phyloP scores from a whole-genome alignment of 2,113 vertebrate species.

The Lophochroa leadbeateri region DNA sequence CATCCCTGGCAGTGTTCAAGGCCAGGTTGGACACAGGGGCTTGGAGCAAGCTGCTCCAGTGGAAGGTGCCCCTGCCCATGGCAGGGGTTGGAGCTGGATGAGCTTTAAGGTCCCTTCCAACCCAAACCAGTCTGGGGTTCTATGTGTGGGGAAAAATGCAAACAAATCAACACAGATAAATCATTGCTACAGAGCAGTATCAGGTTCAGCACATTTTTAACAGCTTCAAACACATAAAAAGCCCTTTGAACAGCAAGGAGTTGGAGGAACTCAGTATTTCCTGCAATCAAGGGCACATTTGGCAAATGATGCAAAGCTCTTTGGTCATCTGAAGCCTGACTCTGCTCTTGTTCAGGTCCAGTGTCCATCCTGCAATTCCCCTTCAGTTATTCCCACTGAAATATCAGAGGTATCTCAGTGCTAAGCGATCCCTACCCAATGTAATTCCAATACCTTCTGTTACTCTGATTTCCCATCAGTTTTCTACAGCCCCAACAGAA shows the following conservation, averaged over 20 bases:
- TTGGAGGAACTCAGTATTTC: neutral
- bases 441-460: fast-evolving
- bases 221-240: neutral
- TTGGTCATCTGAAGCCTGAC: neutral
- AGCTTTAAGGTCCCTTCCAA: neutral
- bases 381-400: neutral
- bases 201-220: neutral
- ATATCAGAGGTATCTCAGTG: neutral
- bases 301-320: neutral
- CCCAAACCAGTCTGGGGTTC: neutral
- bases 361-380: too few species aligned
- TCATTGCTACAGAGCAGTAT: neutral
- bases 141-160: neutral
- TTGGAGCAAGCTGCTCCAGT: neutral
- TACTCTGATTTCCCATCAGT: neutral
- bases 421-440: neutral
- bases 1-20: neutral
- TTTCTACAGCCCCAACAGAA: neutral
- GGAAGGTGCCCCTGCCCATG: neutral
- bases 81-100: neutral
- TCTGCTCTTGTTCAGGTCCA: neutral
- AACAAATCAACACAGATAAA: neutral
- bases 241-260: neutral
- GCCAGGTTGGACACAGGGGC: neutral
- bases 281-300: neutral